These are phyloP conservation scores for Schizothorax lantsangensis DNA, from an alignment of 2,797 vertebrate species.

Conservation along the genomic window DNA sequence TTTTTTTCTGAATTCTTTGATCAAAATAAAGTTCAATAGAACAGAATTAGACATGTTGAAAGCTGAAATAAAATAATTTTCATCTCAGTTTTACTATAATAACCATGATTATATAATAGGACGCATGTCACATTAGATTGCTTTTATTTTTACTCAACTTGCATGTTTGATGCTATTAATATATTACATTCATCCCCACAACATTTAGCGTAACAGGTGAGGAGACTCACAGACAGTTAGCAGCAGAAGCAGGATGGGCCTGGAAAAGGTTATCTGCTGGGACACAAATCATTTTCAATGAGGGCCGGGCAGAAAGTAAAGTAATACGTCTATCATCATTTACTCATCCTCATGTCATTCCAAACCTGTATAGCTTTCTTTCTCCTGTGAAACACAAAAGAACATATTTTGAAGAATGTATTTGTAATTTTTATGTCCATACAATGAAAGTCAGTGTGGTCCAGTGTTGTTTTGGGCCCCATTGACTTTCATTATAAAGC, in stretches of 20 bases:
- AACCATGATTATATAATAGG: background rate
- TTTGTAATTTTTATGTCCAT: background rate
- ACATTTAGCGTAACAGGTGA: background rate
- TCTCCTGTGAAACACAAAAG: background rate
- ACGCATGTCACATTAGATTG: background rate
- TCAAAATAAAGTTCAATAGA: background rate
- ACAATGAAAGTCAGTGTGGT: background rate
- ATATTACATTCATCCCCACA: background rate
- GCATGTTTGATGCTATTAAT: background rate
- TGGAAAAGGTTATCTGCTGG: background rate
- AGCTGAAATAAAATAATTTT: background rate
- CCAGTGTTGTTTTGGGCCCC: background rate
- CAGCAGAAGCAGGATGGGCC: background rate
- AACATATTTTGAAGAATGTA: background rate
- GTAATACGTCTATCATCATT: background rate
- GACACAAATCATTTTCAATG: conserved; percentile 9
- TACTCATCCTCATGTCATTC: background rate
- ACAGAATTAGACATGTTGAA: background rate
- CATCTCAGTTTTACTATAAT: background rate
- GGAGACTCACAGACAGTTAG: background rate
- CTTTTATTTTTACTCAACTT: background rate
- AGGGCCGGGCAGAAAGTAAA: background rate
- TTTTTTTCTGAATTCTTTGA: no score
- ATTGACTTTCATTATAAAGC: background rate
- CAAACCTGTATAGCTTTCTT: background rate